Conservation (phyloP, 2,113 vertebrate species). For the Tragelaphus imberbis region DNA sequence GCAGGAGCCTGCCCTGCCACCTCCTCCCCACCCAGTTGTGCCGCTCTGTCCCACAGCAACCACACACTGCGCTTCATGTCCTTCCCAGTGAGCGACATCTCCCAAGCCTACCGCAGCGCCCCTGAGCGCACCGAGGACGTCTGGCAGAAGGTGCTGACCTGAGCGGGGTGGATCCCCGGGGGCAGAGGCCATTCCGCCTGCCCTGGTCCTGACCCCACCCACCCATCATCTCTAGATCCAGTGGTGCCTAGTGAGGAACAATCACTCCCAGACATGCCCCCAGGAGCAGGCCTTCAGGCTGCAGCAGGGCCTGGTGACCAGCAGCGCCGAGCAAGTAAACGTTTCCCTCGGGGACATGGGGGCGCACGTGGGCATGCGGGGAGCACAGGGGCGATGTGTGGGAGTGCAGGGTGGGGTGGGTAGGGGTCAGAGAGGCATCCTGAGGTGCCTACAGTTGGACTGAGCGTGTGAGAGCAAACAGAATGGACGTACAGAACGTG, state of each 20-base stretch:
- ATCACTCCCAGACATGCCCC: conserved; percentile 90
- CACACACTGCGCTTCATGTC: conserved; percentile 93
- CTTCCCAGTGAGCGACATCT: conserved; percentile 90
- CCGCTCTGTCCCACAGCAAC: conserved; percentile 79
- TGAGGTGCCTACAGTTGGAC: neutral
- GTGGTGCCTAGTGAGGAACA: conserved; percentile 90
- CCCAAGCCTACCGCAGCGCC: conserved; percentile 87
- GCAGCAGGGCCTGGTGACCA: conserved; percentile 92
- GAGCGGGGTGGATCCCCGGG: neutral
- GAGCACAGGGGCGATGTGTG: neutral
- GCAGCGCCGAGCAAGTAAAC: conserved; percentile 90
- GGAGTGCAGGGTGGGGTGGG: neutral
- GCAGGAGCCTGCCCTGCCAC: neutral
- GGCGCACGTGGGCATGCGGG: neutral
- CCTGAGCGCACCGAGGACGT: conserved; percentile 90
- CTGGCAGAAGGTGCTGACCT: conserved; percentile 85
- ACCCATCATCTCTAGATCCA: conserved; percentile 83
- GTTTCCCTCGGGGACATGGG: conserved; percentile 48
- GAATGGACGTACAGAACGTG: neutral
- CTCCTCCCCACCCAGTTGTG: neutral
- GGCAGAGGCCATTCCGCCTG: neutral
- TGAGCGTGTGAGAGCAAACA: neutral
- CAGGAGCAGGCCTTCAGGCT: conserved; percentile 92
- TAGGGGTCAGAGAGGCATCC: neutral
- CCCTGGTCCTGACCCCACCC: neutral